phyloP scores from a whole-genome alignment of 2,888 invertebrate species.

The Adineta ricciae region DNA sequence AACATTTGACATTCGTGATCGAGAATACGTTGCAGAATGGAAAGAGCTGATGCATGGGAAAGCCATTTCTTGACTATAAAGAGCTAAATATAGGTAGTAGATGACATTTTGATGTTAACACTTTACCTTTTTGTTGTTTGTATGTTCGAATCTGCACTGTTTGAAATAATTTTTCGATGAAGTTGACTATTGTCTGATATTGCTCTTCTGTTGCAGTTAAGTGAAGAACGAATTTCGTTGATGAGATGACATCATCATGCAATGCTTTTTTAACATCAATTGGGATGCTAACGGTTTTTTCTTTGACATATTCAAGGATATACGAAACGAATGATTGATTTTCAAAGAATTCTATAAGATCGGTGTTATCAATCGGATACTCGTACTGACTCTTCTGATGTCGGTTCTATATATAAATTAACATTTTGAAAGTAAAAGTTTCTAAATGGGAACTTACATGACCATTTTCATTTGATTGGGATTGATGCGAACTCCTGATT shows the following conservation, averaged over 20 bases:
- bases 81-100: too few species aligned
- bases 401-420: not conserved
- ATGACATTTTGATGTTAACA: too few species aligned
- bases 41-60: not conserved
- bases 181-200: not conserved
- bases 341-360: not conserved
- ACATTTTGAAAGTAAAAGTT: too few species aligned
- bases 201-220: not conserved
- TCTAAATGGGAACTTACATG: too few species aligned
- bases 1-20: too few species aligned
- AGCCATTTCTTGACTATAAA: not conserved
- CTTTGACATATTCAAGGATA: not conserved
- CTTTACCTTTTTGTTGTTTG: not conserved
- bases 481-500: too few species aligned
- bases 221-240: not conserved
- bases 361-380: not conserved
- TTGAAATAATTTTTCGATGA: not conserved
- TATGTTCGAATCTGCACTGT: not conserved
- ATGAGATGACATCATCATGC: not conserved
- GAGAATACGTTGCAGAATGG: too few species aligned
- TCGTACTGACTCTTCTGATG: not conserved
- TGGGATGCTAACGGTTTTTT: not conserved
- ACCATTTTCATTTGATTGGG: too few species aligned
- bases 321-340: not conserved
- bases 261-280: not conserved